Base-by-base conservation (phyloP, 1,140 invertebrate species). In the Formica exsecta region DNA sequence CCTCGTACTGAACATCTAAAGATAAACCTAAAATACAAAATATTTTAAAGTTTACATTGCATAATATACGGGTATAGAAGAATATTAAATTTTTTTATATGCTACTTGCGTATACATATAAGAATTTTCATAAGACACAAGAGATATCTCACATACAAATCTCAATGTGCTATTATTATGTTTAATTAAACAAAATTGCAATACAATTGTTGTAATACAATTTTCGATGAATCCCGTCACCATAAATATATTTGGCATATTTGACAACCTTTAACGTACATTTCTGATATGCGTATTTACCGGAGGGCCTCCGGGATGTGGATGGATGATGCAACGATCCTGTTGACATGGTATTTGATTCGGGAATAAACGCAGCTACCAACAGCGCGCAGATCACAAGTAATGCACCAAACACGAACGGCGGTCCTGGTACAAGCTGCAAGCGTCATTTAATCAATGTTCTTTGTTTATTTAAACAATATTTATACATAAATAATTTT, bases 331-430 rank as follows among this genome's bases (percentile, higher is more conserved):
- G 90, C 94, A 94, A 87, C 94, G 92, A 89, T 94, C 92, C 95
- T 92, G 87, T 93, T 92, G 92, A 93, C 89, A 92, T 95, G 71
- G 96, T 92, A 88, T 95, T 95, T 85, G 96, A 96, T 91, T 98
- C 98, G 48, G 98, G 98, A 93, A 99, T 98, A 95, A 99, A 99
- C 70, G 98, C 97, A 64, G 98, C 98, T 86, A 99, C 98, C 84
- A 99, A 95, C 91, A 99, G 96, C 44, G 99, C 99, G 94, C 98
- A 97, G 87, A 99, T 97, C 74, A 99, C 99, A 93, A 99, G 96
- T 92, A 99, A 96, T 73, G 99, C 98, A 79, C 99, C 99, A 95
- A 99, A 99, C 44, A 99, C 98, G 96, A 99, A 99, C n/a, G 99
- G 99, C 66, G 99, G 99, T n/a, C 99, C 99, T 65, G 99, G 99